A percentile compares a stretch with the other conserved stretches of the same genome.
Conservation (phyloP, 2,113 vertebrate genomes). For the Psettodes erumei region DNA sequence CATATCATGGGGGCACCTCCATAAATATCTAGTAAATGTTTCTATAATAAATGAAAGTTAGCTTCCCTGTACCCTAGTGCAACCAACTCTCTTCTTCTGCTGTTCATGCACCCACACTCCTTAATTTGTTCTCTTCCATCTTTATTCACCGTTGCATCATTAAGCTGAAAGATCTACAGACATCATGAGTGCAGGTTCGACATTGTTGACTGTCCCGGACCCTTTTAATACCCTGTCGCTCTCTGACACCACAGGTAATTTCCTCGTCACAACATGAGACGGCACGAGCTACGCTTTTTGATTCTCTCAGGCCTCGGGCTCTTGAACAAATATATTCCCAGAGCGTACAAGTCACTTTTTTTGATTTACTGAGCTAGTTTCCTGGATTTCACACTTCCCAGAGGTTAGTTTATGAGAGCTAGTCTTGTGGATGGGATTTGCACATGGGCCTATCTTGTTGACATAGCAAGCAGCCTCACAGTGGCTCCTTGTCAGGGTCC, state of each 20-base stretch:
- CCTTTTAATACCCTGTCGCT: slow-evolving; percentile 88
- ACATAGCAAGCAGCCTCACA: slow-evolving; percentile 61
- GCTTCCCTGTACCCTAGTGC: neutral
- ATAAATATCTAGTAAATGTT: neutral
- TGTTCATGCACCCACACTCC: slow-evolving; percentile 33
- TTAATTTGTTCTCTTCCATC: slow-evolving; percentile 44
- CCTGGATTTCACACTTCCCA: slow-evolving; percentile 37
- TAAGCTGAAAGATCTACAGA: slow-evolving; percentile 86
- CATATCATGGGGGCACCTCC: neutral
- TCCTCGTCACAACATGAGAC: slow-evolving; percentile 13
- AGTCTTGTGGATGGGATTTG: slow-evolving; percentile 45
- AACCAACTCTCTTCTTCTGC: neutral
- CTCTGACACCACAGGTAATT: slow-evolving; percentile 89
- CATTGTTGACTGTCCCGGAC: slow-evolving; percentile 85
- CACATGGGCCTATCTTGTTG: slow-evolving; percentile 56
- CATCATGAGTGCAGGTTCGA: slow-evolving; percentile 80
- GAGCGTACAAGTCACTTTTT: slow-evolving; percentile 13
- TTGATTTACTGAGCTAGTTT: slow-evolving; percentile 34
- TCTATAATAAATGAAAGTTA: neutral
- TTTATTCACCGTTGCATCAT: slow-evolving; percentile 49
- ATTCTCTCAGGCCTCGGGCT: slow-evolving; percentile 8
- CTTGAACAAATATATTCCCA: slow-evolving; percentile 18
- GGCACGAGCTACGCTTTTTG: slow-evolving; percentile 1
- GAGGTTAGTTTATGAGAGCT: slow-evolving; percentile 14
- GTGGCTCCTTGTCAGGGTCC: slow-evolving; percentile 67